A percentile compares a stretch with the other conserved stretches of the same genome.
These are phyloP conservation scores for Myiagra hebetior DNA, from an alignment of 2,113 vertebrate genomes.

Conservation along the genomic window DNA sequence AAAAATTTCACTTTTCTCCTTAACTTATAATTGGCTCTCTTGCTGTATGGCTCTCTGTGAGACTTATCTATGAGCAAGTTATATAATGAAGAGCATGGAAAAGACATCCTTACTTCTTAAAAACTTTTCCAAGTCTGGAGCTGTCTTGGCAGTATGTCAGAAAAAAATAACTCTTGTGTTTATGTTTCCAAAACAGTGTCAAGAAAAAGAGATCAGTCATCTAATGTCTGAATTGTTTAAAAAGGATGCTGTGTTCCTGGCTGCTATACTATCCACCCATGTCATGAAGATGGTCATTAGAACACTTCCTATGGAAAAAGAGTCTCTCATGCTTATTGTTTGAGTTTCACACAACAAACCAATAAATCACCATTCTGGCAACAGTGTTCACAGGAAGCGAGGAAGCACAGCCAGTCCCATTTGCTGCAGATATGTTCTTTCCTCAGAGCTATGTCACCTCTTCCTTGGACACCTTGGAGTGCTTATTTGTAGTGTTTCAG, in stretches of 20 bases:
- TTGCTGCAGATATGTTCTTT: background rate
- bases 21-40: slow-evolving; percentile 32
- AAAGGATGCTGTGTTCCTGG: background rate
- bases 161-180: background rate
- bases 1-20: slow-evolving; percentile 21
- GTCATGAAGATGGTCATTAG: background rate
- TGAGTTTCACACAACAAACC: background rate
- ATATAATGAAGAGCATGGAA: background rate
- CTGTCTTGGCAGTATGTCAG: background rate
- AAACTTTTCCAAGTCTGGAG: background rate
- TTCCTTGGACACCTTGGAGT: background rate
- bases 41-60: background rate
- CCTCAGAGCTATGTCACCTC: background rate
- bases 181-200: background rate
- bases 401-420: background rate
- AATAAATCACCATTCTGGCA: background rate
- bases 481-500: background rate
- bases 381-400: background rate
- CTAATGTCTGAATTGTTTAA: background rate
- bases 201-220: background rate
- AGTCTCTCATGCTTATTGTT: background rate
- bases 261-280: background rate
- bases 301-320: slow-evolving; percentile 18
- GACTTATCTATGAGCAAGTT: background rate
- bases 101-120: background rate